phyloP scores from a whole-genome alignment of 2,888 invertebrate genomes.

The Torymus aiolomorphi region DNA sequence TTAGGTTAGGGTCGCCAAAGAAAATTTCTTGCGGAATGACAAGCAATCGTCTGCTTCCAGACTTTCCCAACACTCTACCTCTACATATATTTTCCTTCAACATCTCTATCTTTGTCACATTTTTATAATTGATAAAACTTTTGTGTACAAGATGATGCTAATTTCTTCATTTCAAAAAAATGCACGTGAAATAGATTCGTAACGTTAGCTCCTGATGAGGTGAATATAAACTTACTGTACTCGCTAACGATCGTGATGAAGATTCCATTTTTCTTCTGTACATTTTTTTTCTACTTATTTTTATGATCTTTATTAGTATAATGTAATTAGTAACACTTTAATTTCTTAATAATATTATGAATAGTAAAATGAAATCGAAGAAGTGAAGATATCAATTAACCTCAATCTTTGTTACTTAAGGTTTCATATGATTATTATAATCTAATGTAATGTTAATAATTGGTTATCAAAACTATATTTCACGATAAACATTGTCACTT shows the following conservation, averaged over 20 bases:
- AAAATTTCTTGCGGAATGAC: conserved; percentile 43
- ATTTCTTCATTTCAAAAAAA: conserved; percentile 6
- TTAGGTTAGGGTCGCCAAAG: conserved; percentile 37
- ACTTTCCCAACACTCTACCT: not conserved
- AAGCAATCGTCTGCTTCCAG: conserved; percentile 45
- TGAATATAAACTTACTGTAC: conserved; percentile 24
- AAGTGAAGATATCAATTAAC: no score
- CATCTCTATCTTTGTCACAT: not conserved
- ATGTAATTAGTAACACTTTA: no score
- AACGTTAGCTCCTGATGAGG: conserved; percentile 4
- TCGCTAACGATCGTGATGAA: not conserved
- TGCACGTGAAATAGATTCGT: not conserved
- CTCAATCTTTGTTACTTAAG: no score
- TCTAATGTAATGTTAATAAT: no score
- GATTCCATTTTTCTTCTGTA: no score
- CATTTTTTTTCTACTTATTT: no score
- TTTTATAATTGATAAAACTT: conserved; percentile 2
- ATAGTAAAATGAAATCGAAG: no score
- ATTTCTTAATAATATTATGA: no score
- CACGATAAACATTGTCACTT: no score
- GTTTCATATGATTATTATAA: no score
- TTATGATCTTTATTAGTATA: no score
- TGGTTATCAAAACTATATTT: no score
- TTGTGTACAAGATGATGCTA: conserved; percentile 2
- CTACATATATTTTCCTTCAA: conserved; percentile 17